These are phyloP conservation scores for Ichneumon xanthorius DNA, from an alignment of 2,888 invertebrate genomes.

Conservation along the genomic window DNA sequence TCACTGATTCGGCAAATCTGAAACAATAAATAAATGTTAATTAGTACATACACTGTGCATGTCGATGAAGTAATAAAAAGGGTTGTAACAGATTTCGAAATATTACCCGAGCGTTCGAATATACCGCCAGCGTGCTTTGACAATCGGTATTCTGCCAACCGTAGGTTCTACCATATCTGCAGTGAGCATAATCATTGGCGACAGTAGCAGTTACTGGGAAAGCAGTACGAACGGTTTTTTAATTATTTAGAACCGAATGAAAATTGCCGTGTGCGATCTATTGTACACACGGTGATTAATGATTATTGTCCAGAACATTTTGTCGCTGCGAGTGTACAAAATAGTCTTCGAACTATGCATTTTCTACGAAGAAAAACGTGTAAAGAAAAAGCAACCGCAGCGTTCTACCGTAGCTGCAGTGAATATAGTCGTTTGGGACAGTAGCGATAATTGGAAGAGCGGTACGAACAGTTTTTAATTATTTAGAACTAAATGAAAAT, in stretches of 20 bases:
- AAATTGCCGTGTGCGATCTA: background rate
- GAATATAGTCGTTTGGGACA: background rate
- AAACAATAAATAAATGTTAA: background rate
- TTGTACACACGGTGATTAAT: background rate
- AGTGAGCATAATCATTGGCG: background rate
- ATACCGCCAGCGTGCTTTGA: constrained; percentile 4
- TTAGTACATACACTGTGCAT: no score
- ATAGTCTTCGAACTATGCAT: background rate
- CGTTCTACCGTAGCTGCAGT: background rate
- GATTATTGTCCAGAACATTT: background rate
- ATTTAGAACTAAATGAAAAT: background rate
- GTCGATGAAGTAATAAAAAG: background rate
- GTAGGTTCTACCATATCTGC: background rate
- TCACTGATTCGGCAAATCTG: background rate
- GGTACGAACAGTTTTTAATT: background rate
- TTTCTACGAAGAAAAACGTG: background rate
- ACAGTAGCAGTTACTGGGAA: no score
- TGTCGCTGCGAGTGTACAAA: background rate
- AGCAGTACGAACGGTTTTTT: background rate
- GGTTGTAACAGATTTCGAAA: background rate
- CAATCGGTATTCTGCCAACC: constrained; percentile 25
- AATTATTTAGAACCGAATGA: background rate
- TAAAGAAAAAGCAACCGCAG: no score
- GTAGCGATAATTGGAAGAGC: background rate
- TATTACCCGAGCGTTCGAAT: background rate